Conservation (phyloP, 23 tunicate genomes). For the Halocynthia aurantium region DNA sequence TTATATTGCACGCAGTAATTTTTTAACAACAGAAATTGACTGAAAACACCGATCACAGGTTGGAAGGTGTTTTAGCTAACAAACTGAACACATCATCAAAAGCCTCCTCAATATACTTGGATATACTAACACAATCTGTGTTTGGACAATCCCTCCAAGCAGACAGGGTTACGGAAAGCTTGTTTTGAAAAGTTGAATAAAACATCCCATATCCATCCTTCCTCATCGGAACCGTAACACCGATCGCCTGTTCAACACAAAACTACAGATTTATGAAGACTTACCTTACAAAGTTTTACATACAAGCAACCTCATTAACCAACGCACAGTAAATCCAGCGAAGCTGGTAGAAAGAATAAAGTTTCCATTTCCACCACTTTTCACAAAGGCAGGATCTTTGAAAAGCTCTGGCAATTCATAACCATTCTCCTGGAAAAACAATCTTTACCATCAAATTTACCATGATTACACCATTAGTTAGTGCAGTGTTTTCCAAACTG, state of each 20-base stretch:
- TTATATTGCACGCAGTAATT: too few relatives aligned
- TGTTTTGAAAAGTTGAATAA: slow-evolving; percentile 47
- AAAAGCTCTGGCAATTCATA: slow-evolving; percentile 37
- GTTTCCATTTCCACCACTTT: slow-evolving; percentile 77
- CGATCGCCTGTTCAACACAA: slow-evolving; percentile 31
- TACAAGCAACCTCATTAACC: neutral
- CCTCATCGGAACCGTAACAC: slow-evolving; percentile 56
- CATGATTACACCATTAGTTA: neutral
- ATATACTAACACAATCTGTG: neutral
- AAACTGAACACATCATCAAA: slow-evolving; percentile 1
- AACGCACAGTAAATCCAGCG: slow-evolving; percentile 53
- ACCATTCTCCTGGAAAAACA: slow-evolving; percentile 42
- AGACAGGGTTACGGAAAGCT: slow-evolving; percentile 23
- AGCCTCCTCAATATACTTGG: neutral
- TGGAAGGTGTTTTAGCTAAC: neutral
- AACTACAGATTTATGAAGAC: neutral
- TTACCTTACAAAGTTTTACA: neutral
- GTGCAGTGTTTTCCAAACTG: too few relatives aligned
- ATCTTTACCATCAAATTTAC: neutral
- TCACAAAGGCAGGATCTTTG: slow-evolving; percentile 62
- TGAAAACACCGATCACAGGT: neutral
- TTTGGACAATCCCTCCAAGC: slow-evolving; percentile 18
- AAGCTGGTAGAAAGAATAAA: slow-evolving; percentile 75
- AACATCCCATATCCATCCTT: slow-evolving; percentile 77
- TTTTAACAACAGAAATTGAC: too few relatives aligned